Base-by-base conservation (phyloP, 2,888 invertebrate genomes). In the Micoletzkya japonica region DNA sequence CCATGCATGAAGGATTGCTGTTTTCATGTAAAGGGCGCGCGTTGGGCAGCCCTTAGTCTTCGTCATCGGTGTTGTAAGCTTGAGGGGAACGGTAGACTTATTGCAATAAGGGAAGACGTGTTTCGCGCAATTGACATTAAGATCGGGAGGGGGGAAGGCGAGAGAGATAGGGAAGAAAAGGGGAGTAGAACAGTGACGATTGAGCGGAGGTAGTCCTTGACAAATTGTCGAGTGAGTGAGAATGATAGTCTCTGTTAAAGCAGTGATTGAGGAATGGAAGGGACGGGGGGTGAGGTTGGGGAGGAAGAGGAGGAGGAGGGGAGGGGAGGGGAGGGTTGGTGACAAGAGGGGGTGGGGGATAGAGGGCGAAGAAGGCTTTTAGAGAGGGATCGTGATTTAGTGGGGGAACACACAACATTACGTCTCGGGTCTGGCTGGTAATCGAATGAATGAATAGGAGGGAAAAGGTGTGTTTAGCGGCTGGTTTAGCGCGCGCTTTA, bases 201-300 rank as follows among this genome's bases (percentile, higher is more conserved):
- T n/a, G n/a, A n/a, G n/a, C n/a, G 58, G 34, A 58, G 37, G 36
- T 58, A 58, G 58, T 58, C 58, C 34, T 24, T 58, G 58, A 58
- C 37, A 36, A 37, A 36, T 26, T 54, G 28, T 24, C 26, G 57
- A 24, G 56, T 56, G 24, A 37, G 58, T 14, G 58, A 36, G 37
- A 14, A 32, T 36, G 50, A 36, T 36, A 58, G 58, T 58, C 58
- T n/a, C n/a, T n/a, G n/a, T n/a, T n/a, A 50, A 20, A 50, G 50
- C 7, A 20, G 50, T 10, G 14, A 56, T 28, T 28, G 17, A 26
- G 56, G 3, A 56, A 24, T 24, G 30, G 24, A 30, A 44, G 44
- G 44, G 44, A 52, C n/a, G n/a, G 52, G 10, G 24, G 52, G 52
- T 10, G 39, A 24, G 24, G 50, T n/a, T 20, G 14, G 17, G 39